Percentiles rank a stretch among this genome's conserved stretches.
These are phyloP conservation scores for Zelostemma sp. DNA, from an alignment of 1,140 invertebrate genomes.

Conservation along the genomic window DNA sequence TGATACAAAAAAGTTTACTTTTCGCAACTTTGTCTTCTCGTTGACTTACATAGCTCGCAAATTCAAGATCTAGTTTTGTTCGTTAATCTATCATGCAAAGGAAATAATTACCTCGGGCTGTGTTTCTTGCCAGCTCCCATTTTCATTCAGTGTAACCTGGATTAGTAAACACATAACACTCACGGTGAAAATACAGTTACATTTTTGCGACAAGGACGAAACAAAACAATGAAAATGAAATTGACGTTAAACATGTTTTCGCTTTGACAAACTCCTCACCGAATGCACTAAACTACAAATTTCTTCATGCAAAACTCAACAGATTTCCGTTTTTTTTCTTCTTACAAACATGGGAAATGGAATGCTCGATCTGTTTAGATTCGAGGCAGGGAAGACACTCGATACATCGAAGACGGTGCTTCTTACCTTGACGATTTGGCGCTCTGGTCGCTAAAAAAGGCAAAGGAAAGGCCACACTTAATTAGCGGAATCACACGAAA, in stretches of 20 bases:
- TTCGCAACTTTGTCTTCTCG: slow-evolving; percentile 4
- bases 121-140: slow-evolving; percentile 72
- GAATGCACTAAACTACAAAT: background rate
- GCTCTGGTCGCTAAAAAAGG: slow-evolving; percentile 65
- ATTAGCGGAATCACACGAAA: slow-evolving; percentile 41
- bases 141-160: slow-evolving; percentile 70
- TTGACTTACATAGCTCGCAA: background rate
- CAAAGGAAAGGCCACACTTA: slow-evolving; percentile 59
- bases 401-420: slow-evolving; percentile 16
- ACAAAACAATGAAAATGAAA: slow-evolving; percentile 6
- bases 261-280: background rate
- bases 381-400: no score
- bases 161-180: slow-evolving; percentile 64
- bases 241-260: no score
- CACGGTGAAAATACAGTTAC: slow-evolving; percentile 42
- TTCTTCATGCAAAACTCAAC: no score
- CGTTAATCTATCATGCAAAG: slow-evolving; percentile 20
- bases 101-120: slow-evolving; percentile 62
- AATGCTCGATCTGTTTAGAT: no score
- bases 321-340: no score
- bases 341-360: no score
- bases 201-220: slow-evolving; percentile 10
- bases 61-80: background rate
- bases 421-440: slow-evolving; percentile 70
- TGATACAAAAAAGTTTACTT: no score